Conservation (phyloP, 2,888 invertebrate genomes). For the Tipula confusa region DNA sequence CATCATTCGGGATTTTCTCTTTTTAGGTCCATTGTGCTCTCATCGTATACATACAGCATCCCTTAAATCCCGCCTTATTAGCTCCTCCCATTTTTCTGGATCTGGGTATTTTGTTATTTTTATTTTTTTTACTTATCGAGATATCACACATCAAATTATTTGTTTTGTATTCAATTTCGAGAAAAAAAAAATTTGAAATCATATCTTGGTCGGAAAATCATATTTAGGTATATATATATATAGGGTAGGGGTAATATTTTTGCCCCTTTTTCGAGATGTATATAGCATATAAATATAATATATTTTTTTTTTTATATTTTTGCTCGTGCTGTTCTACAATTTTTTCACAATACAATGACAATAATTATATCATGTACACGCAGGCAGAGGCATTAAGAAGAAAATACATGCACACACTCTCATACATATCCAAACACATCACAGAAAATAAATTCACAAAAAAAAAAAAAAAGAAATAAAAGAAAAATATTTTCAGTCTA, state of each 20-base stretch:
- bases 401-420: no score
- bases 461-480: not conserved
- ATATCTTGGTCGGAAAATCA: not conserved
- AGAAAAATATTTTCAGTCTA: slow-evolving; percentile 42
- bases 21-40: not conserved
- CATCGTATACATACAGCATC: slow-evolving; percentile 21
- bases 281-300: not conserved
- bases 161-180: slow-evolving; percentile 5
- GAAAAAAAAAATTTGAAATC: not conserved
- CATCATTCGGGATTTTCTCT: not conserved
- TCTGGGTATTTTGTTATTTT: not conserved
- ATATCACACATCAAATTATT: slow-evolving; percentile 25
- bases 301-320: not conserved
- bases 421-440: no score
- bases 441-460: no score
- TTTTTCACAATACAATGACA: slow-evolving; percentile 9
- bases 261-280: not conserved
- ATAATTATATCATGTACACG: slow-evolving; percentile 12
- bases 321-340: not conserved
- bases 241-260: slow-evolving; percentile 8
- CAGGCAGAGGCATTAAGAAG: not conserved
- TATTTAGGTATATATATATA: no score
- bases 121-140: not conserved
- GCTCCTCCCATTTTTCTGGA: slow-evolving; percentile 37
- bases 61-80: slow-evolving; percentile 37